Evolutionary conservation across 2,113 vertebrate genomes (phyloP).

Genomic region (Periophthalmodon schlosseri): DNA sequence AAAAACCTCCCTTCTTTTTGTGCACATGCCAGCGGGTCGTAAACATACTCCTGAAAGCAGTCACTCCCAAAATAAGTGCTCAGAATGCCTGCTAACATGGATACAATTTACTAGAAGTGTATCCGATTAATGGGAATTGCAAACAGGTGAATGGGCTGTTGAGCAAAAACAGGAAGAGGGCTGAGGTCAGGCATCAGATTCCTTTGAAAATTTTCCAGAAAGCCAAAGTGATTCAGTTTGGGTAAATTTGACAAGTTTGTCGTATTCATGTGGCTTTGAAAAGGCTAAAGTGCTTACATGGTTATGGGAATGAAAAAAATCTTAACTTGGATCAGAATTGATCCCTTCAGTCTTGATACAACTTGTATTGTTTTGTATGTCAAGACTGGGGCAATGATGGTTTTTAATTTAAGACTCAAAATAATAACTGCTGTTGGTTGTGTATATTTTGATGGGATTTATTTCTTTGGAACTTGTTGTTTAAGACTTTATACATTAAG

Average conservation of each 20-base stretch:
- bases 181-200: conserved; percentile 12
- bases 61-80: conserved; percentile 53
- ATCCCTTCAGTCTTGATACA: background rate
- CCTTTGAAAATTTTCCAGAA: conserved; percentile 30
- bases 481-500: background rate
- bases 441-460: too few relatives aligned
- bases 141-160: conserved; percentile 1
- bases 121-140: conserved; percentile 21
- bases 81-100: conserved; percentile 36
- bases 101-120: conserved; percentile 8
- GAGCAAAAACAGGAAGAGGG: conserved; percentile 8
- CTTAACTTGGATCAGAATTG: background rate
- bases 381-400: too few relatives aligned
- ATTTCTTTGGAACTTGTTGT: background rate
- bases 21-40: conserved; percentile 58
- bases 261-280: conserved; percentile 16
- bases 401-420: too few relatives aligned
- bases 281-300: background rate
- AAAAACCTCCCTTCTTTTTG: conserved; percentile 49
- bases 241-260: conserved; percentile 39
- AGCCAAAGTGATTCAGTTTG: conserved; percentile 26
- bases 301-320: background rate
- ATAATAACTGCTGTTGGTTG: too few relatives aligned
- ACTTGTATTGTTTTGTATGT: background rate
- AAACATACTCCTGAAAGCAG: conserved; percentile 56